A percentile compares a stretch with the other conserved stretches of the same genome.
phyloP scores from a whole-genome alignment of 2,113 vertebrate species.

The Microcebus jonahi region DNA sequence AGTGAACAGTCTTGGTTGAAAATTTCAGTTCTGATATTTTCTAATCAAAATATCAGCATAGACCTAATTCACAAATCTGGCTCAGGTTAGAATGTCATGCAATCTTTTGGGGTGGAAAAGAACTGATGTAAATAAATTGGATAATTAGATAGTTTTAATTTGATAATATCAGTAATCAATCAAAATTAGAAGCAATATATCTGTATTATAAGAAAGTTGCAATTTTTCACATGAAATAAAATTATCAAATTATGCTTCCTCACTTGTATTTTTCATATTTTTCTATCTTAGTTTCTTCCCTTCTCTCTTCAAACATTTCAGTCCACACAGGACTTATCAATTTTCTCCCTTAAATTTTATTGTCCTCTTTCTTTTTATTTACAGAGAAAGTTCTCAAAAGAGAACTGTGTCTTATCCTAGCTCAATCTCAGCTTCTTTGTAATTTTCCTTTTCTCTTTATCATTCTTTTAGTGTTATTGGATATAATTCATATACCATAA shows the following conservation, averaged over 20 bases:
- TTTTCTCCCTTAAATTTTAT: background rate
- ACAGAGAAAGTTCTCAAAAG: background rate
- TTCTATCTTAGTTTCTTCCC: background rate
- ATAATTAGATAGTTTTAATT: conserved; percentile 65
- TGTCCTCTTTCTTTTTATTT: background rate
- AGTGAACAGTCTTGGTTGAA: background rate
- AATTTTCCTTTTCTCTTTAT: background rate
- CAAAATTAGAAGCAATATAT: conserved; percentile 54
- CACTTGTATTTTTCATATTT: background rate
- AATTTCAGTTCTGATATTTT: background rate
- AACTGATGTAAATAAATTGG: conserved; percentile 59
- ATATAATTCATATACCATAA: background rate
- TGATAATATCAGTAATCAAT: conserved; percentile 52
- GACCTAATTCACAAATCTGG: background rate
- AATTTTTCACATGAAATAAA: conserved; percentile 32
- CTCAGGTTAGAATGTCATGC: background rate
- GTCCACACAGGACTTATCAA: background rate
- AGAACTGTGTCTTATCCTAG: background rate
- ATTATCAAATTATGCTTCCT: background rate
- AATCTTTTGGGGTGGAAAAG: background rate
- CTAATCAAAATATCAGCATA: background rate
- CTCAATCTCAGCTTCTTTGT: background rate
- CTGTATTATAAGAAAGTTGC: background rate
- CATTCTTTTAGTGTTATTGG: background rate
- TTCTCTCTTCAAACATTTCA: background rate